Evolutionary conservation across 2,888 invertebrate genomes (phyloP), one percentile per base, ranked within the genome.

Genomic region (Pardosa pseudoannulata): DNA sequence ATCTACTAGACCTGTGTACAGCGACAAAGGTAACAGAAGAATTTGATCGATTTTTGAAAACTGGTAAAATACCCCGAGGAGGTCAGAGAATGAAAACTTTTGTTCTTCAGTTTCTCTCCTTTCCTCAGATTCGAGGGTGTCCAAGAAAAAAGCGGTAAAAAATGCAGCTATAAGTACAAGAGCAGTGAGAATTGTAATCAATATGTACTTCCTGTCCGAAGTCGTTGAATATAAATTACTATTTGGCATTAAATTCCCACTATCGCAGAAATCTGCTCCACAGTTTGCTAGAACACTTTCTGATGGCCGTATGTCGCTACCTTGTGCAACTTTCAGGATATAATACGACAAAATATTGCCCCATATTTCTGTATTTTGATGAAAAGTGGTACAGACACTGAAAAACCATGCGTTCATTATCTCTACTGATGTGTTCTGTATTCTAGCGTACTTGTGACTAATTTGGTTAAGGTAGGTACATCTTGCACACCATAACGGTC

Each of bases 401-500:
- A 99, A 99, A 94, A 98, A 98, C 90, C 97, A 93, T 82, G 98
- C 98, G 90, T 98, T 96, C 90, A 98, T 96, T 27, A 96, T 97
- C 91, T 97, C 46, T 5, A 36, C 72, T 3, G 62, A 50, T 5
- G 46, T 27, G 9, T 19, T 96, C 88, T 97, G 90, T 73, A 92
- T 93, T 91, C 96, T 96, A 19, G 98, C 96, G 92, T 96, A 97
- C 89, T 96, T 95, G 88, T 96, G 96, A 68, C 97, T 98, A 64
- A 96, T 96, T 93, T 98, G 96, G 16, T 98, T 98, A 88, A 99
- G 93, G 91, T 99, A 99, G 0, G 97, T 97, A 85, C 98, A 98
- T 92, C 98, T 97, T n/a, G 98, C 97, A 0, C 98, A 96, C 99
- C 98, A 99, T 95, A 99, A 96, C 70, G 98, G 98, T 0, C 98